Conservation (phyloP, 2,888 invertebrate species). For the Gonocerus acuteangulatus region DNA sequence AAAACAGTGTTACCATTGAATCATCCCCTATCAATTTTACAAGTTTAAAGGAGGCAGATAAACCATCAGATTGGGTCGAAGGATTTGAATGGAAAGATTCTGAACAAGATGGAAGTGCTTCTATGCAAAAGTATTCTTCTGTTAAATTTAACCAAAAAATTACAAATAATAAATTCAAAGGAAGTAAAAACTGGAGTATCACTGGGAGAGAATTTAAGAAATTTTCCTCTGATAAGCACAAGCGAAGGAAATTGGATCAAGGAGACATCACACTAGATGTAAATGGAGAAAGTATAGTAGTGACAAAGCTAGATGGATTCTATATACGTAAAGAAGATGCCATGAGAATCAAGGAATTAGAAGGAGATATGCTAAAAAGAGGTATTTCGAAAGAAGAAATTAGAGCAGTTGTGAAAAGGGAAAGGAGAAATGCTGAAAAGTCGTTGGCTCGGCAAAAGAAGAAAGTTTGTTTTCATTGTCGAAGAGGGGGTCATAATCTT, state of each 20-base stretch:
- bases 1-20: too few species aligned
- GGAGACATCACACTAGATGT: conserved; percentile 45
- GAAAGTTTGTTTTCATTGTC: conserved; percentile 66
- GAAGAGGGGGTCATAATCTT: conserved; percentile 68
- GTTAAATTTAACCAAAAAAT: too few species aligned
- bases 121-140: too few species aligned
- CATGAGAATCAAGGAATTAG: conserved; percentile 54
- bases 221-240: neutral
- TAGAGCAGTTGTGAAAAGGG: conserved; percentile 57
- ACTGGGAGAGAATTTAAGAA: neutral
- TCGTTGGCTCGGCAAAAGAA: conserved; percentile 57
- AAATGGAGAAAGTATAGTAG: conserved; percentile 56
- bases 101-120: too few species aligned
- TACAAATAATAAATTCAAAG: neutral
- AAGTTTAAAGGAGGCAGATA: too few species aligned
- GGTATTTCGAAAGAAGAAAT: conserved; percentile 60
- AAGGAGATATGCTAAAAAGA: conserved; percentile 54
- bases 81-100: too few species aligned
- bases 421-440: conserved; percentile 65
- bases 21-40: too few species aligned
- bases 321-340: conserved; percentile 65
- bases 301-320: conserved; percentile 61
- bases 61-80: too few species aligned
- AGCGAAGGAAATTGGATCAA: neutral
- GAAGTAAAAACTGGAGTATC: neutral